Base-by-base conservation (phyloP, 2,113 vertebrate species). In the Ia io region DNA sequence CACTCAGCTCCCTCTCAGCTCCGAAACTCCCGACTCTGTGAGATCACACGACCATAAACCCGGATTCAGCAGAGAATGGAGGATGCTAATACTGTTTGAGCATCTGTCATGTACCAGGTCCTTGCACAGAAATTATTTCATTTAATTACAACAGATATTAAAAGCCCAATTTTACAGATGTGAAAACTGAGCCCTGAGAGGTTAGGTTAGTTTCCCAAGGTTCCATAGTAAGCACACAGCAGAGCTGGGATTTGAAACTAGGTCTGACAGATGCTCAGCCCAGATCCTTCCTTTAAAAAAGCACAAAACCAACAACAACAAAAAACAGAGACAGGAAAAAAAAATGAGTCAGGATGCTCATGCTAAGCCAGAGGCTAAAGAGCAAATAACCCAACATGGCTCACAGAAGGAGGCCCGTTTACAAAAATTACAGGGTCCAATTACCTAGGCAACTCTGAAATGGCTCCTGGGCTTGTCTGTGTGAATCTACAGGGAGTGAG, bases 1-100 rank as follows among this genome's bases (percentile, higher is more conserved):
- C 94, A 91, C 63, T 65, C 30, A 16, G 74, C 49, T 92, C 91
- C 69, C 83, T 35, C 35, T 91, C 30, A 37, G 70, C n/a, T 35
- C 88, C 32, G 74, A 71, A 42, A 76, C 35, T 79, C 83, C 74
- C 1, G 9, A 25, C 56, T 53, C 56, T 11, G 42, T 32, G 40
- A 63, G 0, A 28, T 32, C 84, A 47, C 8, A 0, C 20, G 74
- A 76, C 51, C 35, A 3, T 7, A 63, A 20, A 11, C 3, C 10
- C 44, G 47, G 79, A 42, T 30, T 93, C 49, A 23, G 79, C 23
- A 30, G 88, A 74, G 44, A 9, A 49, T 9, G 84, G 65, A 77
- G 28, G 74, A 65, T 47, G 82, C 40, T 16, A 76, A 30, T 6
- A 12, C 1, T 37, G 9, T 28, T 7, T 10, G 56, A 80, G 53